Base-by-base conservation (phyloP, 2,888 invertebrate genomes). In the Campaea margaritaria region DNA sequence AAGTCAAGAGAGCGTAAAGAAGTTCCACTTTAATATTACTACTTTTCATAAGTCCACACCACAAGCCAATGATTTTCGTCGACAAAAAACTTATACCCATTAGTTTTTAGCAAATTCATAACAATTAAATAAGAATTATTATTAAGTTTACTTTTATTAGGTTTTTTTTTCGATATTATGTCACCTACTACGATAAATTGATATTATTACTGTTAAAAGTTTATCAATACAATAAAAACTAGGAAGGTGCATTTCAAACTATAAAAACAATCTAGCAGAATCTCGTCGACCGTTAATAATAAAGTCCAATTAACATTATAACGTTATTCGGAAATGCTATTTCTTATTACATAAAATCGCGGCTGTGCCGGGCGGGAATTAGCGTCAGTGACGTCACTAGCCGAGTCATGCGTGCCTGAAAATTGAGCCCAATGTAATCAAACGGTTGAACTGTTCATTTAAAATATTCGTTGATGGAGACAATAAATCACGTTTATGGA, bases 271-370 rank as follows among this genome's bases (percentile, higher is more conserved):
- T 50, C 44, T 39, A 45, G 12, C 38, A 16, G 7, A n/a, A n/a
- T 38, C 21, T 38, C 13, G 21, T 14, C 31, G 38, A 41, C 34
- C 38, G 52, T 53, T 58, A 31, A 48, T 58, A 58, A 60, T 42
- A 11, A 54, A 49, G 44, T 51, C 36, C 43, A 61, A 56, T 61
- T 55, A 55, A 46, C 47, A 34, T 47, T 46, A 15, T 51, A 51
- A 43, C 46, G 47, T 36, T 46, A 60, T 60, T 55, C 46, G 49
- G 31, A 49, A 49, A 49, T 44, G 53, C 36, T 58, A 48, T 53
- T 53, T 45, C 44, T 54, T 53, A 48, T 47, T 13, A 49, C 15
- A 21, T 43, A 1, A 45, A 52, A 52, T 36, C 43, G 47, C 38
- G 27, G 27, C 38, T 28, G 21, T 14, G 27, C 38, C 15, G 48